Percentiles rank a stretch among this genome's conserved stretches.
These are phyloP conservation scores for Lynx canadensis DNA, from an alignment of 2,113 vertebrate species.

Conservation along the genomic window DNA sequence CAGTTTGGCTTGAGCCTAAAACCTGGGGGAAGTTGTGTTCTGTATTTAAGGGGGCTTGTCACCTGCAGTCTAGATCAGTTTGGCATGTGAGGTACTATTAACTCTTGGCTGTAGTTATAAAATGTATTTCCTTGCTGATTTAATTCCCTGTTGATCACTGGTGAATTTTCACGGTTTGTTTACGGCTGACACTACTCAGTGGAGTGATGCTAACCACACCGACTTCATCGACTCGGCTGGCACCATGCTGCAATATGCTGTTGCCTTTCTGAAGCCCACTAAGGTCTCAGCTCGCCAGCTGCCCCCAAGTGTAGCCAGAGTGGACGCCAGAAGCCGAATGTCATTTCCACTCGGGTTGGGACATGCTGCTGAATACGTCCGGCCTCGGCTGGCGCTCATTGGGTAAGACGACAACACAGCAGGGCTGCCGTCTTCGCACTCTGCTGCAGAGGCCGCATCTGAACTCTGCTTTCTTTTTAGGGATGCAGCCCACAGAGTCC, in stretches of 20 bases:
- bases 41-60: background rate
- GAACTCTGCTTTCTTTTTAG: constrained; percentile 83
- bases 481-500: constrained; percentile 97
- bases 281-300: constrained; percentile 93
- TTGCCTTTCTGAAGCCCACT: constrained; percentile 91
- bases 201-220: constrained; percentile 96
- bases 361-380: constrained; percentile 94
- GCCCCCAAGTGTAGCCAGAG: constrained; percentile 93
- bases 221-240: constrained; percentile 93
- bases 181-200: constrained; percentile 84
- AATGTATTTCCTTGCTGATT: background rate
- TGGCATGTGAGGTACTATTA: background rate
- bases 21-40: background rate
- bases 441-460: background rate
- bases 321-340: constrained; percentile 91
- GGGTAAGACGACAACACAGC: constrained; percentile 86
- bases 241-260: constrained; percentile 88
- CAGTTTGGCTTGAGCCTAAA: background rate
- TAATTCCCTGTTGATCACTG: constrained; percentile 21
- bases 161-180: background rate
- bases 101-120: background rate
- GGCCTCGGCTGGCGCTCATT: constrained; percentile 93
- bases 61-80: background rate
- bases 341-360: constrained; percentile 95
- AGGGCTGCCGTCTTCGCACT: background rate